A percentile compares a stretch with the other conserved stretches of the same genome.
Conservation (phyloP, 2,888 invertebrate genomes). For the Patella pellucida region DNA sequence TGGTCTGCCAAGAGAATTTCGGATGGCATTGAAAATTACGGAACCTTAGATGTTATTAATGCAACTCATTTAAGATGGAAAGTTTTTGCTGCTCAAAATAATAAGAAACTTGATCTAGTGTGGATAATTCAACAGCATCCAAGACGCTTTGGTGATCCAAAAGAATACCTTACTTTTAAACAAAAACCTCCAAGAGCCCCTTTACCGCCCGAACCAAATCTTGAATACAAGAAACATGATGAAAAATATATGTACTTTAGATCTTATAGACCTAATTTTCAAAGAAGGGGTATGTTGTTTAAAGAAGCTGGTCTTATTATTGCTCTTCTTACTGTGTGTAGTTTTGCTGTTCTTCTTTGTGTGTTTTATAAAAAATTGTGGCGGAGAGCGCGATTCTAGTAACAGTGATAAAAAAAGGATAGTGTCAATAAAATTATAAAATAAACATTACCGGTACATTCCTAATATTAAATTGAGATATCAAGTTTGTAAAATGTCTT, state of each 20-base stretch:
- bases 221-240: background rate
- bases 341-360: background rate
- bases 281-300: background rate
- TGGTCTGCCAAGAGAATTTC: conserved; percentile 55
- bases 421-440: no score
- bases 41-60: conserved; percentile 49
- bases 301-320: background rate
- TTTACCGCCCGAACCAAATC: background rate
- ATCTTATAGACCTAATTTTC: background rate
- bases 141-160: conserved; percentile 48
- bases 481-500: no score
- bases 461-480: no score
- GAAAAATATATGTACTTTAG: background rate
- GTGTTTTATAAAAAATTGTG: background rate
- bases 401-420: no score
- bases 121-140: conserved; percentile 53
- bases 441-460: no score
- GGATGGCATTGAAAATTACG: conserved; percentile 51
- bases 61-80: conserved; percentile 57
- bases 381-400: background rate
- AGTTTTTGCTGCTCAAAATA: conserved; percentile 48
- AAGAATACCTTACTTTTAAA: background rate
- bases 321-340: background rate
- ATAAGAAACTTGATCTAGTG: conserved; percentile 51
- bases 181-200: background rate